Base-by-base conservation (phyloP, 2,888 invertebrate genomes). In the Meta bourneti region DNA sequence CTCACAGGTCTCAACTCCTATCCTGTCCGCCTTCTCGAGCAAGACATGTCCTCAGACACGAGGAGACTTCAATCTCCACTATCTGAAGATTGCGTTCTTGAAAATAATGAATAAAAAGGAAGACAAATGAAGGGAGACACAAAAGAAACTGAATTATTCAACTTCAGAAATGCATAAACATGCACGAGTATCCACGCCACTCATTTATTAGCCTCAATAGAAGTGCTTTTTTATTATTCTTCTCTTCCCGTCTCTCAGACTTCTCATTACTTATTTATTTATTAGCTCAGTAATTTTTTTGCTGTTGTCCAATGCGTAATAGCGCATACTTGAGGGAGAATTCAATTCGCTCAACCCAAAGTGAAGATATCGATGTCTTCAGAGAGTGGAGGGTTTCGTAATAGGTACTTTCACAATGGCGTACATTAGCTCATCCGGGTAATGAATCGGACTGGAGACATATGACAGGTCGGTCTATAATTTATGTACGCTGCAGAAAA, bases 101-200 rank as follows among this genome's bases (percentile, higher is more conserved):
- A 48, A 48, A 48, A 49, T 49, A 48, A 77, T 13, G 72, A 16
- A 52, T 16, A 52, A 7, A 52, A n/a, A 78, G 52, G 52, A 52
- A 52, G 78, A 78, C 52, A 34, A 34, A 34, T 34, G 78, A 9
- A 6, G 78, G 49, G 6, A 9, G 19, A n/a, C 16, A 78, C 78
- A 78, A 81, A 80, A 81, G 81, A 70, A 61, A 81, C 81, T 81
- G 81, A 81, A 81, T 81, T 70, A 81, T 81, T 81, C 81, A 81
- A 81, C 69, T 61, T 81, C 61, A 81, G 69, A 61, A 61, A 61
- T 61, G 61, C 61, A 61, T 61, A 61, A 61, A 61, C 6, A 61
- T 61, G 61, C 13, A 11, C 8, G 69, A 80, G 74, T 74, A 74
- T 20, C 74, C 74, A 9, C 20, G 74, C 34, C 13, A 34, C 20